Evolutionary conservation across 2,797 vertebrate genomes (phyloP).

Genomic region (Emydoidea blandingii): DNA sequence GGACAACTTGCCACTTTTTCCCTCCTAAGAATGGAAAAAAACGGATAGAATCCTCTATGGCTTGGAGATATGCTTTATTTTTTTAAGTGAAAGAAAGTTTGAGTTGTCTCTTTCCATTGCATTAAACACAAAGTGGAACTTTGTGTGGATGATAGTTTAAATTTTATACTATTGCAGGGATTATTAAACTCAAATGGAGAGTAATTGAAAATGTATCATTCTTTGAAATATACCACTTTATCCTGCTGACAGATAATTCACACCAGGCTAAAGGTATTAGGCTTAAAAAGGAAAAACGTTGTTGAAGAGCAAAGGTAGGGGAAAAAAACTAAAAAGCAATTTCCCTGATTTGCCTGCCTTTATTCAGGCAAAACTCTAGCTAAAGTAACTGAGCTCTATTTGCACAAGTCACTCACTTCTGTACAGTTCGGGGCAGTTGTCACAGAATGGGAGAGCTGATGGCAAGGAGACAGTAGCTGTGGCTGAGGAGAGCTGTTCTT

Average conservation of each 20-base stretch:
- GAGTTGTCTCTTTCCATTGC: neutral
- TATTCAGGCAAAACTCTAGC: neutral
- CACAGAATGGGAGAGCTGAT: neutral
- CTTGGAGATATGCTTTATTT: neutral
- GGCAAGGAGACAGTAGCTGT: neutral
- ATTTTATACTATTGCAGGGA: neutral
- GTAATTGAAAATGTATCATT: neutral
- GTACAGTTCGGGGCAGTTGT: neutral
- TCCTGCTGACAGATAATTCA: neutral
- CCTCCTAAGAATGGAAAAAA: neutral
- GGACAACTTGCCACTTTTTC: neutral
- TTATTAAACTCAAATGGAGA: neutral
- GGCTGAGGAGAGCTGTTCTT: neutral
- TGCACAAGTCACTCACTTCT: neutral
- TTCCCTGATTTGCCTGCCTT: neutral
- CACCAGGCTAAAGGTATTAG: neutral
- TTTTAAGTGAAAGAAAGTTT: neutral
- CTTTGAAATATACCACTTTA: neutral
- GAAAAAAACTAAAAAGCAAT: neutral
- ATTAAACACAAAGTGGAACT: neutral
- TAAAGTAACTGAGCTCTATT: neutral
- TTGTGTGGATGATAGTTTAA: neutral
- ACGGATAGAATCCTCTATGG: neutral
- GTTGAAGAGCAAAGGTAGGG: neutral
- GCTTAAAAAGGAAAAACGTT: neutral